Conservation (phyloP, 92 coral and sea anemone genomes). For the Phenganax subtilis region DNA sequence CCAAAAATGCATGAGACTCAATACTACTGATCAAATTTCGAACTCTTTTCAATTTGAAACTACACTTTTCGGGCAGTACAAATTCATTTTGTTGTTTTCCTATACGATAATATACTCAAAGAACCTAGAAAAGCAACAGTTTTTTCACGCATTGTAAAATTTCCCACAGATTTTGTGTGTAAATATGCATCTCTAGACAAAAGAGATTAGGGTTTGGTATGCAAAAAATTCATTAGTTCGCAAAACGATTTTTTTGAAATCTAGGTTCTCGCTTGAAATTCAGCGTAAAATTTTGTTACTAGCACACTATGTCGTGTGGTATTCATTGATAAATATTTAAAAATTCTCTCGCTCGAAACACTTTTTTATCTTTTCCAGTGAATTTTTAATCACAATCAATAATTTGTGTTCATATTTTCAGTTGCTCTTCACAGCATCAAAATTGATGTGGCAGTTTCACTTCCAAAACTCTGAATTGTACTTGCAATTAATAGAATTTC, state of each 20-base stretch:
- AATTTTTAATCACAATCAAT: slow-evolving; percentile 1
- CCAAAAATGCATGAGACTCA: too few species aligned
- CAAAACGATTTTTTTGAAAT: slow-evolving; percentile 8
- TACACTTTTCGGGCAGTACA: not conserved
- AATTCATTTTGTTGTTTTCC: not conserved
- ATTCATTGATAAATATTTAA: slow-evolving; percentile 21
- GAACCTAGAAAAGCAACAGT: not conserved
- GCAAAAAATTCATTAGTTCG: not conserved
- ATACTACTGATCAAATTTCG: not conserved
- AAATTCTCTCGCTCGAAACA: not conserved
- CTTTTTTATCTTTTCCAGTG: not conserved
- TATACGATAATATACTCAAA: too few species aligned
- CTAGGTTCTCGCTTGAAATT: not conserved
- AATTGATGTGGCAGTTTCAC: not conserved
- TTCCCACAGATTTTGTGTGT: not conserved
- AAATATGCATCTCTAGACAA: not conserved
- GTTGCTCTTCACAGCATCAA: not conserved
- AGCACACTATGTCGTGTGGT: not conserved
- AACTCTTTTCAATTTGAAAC: not conserved
- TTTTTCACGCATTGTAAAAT: not conserved
- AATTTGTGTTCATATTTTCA: not conserved
- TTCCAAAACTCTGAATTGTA: not conserved
- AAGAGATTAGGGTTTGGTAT: slow-evolving; percentile 4
- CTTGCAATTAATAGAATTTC: not conserved
- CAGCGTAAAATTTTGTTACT: not conserved